A percentile compares a stretch with the other conserved stretches of the same genome.
phyloP scores from a whole-genome alignment of 2,113 vertebrate species.

The Forbesichthys papilliferus region DNA sequence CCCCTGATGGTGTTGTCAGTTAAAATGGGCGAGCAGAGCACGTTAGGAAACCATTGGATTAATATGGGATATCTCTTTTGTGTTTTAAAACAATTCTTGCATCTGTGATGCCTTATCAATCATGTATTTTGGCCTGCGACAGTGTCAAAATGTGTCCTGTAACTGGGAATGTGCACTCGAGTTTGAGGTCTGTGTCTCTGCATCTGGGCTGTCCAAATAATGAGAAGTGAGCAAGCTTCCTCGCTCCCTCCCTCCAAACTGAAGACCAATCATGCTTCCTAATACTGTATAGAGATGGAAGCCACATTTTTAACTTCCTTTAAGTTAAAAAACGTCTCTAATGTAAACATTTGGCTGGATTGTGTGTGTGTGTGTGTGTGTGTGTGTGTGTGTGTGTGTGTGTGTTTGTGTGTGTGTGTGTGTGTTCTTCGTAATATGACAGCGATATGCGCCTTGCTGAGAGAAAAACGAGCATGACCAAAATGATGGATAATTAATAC shows the following conservation, averaged over 20 bases:
- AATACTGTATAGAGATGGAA: too few relatives aligned
- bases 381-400: too few relatives aligned
- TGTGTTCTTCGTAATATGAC: too few relatives aligned
- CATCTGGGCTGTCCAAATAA: conserved; percentile 6
- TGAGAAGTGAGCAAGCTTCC: background rate
- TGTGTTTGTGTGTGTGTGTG: too few relatives aligned
- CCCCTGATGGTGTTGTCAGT: conserved; percentile 22
- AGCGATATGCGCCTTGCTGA: too few relatives aligned
- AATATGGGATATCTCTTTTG: conserved; percentile 3
- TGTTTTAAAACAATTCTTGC: conserved; percentile 49
- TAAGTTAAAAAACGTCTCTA: too few relatives aligned
- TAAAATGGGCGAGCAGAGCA: conserved; percentile 19
- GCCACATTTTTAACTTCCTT: too few relatives aligned
- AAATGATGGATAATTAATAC: too few relatives aligned
- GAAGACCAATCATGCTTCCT: too few relatives aligned
- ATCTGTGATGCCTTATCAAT: conserved; percentile 81
- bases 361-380: too few relatives aligned
- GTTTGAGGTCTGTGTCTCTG: background rate
- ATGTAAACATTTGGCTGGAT: too few relatives aligned
- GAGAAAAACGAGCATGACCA: too few relatives aligned
- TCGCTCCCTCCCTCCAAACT: background rate
- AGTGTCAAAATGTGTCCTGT: conserved; percentile 14
- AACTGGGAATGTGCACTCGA: background rate
- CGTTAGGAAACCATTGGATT: conserved; percentile 20
- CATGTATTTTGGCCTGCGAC: conserved; percentile 8